phyloP scores from a whole-genome alignment of 30 jellyfish, hydroid and myxozoan species.

The Aurelia aurita region DNA sequence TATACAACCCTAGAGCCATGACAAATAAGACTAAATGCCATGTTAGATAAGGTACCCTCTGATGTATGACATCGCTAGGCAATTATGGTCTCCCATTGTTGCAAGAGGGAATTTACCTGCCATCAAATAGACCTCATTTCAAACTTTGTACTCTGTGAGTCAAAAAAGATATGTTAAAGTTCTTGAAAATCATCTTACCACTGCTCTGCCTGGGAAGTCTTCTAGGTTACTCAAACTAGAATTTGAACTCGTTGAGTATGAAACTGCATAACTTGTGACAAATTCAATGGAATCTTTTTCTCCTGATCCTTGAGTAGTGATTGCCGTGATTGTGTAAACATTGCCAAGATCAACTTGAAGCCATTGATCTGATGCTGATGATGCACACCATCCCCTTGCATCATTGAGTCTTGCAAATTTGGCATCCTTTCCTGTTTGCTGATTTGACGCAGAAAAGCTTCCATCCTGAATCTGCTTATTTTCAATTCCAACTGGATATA shows the following conservation, averaged over 20 bases:
- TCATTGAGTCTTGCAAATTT: slow-evolving; percentile 32
- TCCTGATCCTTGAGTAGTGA: slow-evolving; percentile 34
- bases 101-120: too few relatives aligned
- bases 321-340: background rate
- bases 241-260: slow-evolving; percentile 15
- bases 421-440: slow-evolving; percentile 11
- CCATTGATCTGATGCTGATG: slow-evolving; percentile 28
- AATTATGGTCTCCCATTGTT: too few relatives aligned
- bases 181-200: slow-evolving; percentile 1
- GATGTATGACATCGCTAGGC: too few relatives aligned
- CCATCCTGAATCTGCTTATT: slow-evolving; percentile 7
- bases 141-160: too few relatives aligned
- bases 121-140: too few relatives aligned
- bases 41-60: too few relatives aligned
- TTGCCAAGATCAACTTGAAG: slow-evolving; percentile 40
- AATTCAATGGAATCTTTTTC: slow-evolving; percentile 4
- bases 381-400: slow-evolving; percentile 31
- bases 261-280: slow-evolving; percentile 11
- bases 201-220: slow-evolving; percentile 28
- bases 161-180: too few relatives aligned
- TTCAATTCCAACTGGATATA: slow-evolving; percentile 29
- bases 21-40: too few relatives aligned
- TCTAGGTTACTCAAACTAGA: background rate
- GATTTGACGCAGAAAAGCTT: slow-evolving; percentile 9
- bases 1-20: too few relatives aligned